These are phyloP conservation scores for Polyommatus iphigenia DNA, from an alignment of 2,888 invertebrate genomes.

Conservation along the genomic window DNA sequence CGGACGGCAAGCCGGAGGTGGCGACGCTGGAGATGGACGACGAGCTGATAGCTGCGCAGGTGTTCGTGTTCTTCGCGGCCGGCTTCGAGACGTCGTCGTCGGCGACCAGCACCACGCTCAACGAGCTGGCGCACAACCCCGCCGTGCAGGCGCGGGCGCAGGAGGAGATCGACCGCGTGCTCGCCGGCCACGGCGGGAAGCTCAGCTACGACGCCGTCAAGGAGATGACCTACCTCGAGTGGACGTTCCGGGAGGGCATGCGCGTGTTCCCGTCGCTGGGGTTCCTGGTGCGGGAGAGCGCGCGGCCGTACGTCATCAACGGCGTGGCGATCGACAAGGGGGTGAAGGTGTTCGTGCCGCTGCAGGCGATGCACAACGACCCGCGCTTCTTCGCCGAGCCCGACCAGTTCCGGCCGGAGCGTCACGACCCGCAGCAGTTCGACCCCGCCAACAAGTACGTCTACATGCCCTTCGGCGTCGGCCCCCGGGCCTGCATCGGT, in stretches of 20 bases:
- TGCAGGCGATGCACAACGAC: slow-evolving; percentile 57
- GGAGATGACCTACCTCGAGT: slow-evolving; percentile 62
- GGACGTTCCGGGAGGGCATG: slow-evolving; percentile 59
- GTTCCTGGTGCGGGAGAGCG: slow-evolving; percentile 51
- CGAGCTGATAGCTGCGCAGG: slow-evolving; percentile 42
- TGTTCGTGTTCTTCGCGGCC: slow-evolving; percentile 65
- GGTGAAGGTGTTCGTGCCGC: slow-evolving; percentile 50
- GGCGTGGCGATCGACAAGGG: slow-evolving; percentile 56
- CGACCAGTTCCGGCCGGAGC: slow-evolving; percentile 54
- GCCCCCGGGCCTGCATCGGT: slow-evolving; percentile 65
- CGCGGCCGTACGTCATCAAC: slow-evolving; percentile 52
- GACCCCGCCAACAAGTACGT: slow-evolving; percentile 49
- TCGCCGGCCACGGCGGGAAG: slow-evolving; percentile 49
- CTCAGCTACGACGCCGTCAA: slow-evolving; percentile 59
- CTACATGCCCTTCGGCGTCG: slow-evolving; percentile 63
- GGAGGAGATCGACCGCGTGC: slow-evolving; percentile 53
- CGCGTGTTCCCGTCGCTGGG: slow-evolving; percentile 63
- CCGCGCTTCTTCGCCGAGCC: slow-evolving; percentile 56
- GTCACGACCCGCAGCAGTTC: slow-evolving; percentile 52
- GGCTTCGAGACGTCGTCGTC: slow-evolving; percentile 75
- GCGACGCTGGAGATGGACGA: slow-evolving; percentile 40
- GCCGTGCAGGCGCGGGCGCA: slow-evolving; percentile 56
- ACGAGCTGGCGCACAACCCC: slow-evolving; percentile 58
- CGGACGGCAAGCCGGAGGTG: slow-evolving; percentile 41
- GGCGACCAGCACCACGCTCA: slow-evolving; percentile 60